phyloP scores from a whole-genome alignment of 2,888 invertebrate genomes.

The Dicranocentrus wangi region DNA sequence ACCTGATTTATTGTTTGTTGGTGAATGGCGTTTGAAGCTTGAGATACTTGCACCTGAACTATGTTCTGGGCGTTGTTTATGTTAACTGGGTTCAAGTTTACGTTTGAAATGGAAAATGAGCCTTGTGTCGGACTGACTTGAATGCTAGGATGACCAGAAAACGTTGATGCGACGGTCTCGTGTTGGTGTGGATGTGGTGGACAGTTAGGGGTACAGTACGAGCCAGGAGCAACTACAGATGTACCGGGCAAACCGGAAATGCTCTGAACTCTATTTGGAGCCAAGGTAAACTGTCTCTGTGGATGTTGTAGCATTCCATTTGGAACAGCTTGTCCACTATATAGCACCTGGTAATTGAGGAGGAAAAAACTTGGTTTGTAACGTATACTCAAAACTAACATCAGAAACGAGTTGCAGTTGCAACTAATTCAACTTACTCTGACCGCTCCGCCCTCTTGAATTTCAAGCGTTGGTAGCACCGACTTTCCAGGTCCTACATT shows the following conservation, averaged over 20 bases:
- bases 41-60: constrained; percentile 69
- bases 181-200: constrained; percentile 63
- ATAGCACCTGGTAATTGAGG: constrained; percentile 66
- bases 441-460: constrained; percentile 69
- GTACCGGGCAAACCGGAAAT: not conserved
- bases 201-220: constrained; percentile 60
- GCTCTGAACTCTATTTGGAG: constrained; percentile 56
- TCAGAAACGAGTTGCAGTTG: not conserved
- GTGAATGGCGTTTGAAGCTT: constrained; percentile 60
- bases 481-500: constrained; percentile 38
- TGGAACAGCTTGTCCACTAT: constrained; percentile 67
- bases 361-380: not conserved
- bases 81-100: constrained; percentile 58
- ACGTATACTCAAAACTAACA: too few species aligned
- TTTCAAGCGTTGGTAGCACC: constrained; percentile 66
- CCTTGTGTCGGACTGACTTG: constrained; percentile 59
- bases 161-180: constrained; percentile 31
- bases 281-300: constrained; percentile 61
- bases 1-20: constrained; percentile 68
- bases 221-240: constrained; percentile 11
- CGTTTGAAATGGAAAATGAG: constrained; percentile 56
- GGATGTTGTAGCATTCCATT: constrained; percentile 59
- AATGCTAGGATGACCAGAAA: constrained; percentile 36
- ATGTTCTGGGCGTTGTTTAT: constrained; percentile 64
- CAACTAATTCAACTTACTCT: constrained; percentile 60